Percentiles rank a stretch among this genome's conserved stretches.
Evolutionary conservation across 2,113 vertebrate genomes (phyloP).

Genomic region (Cryptomyrus ogoouensis): DNA sequence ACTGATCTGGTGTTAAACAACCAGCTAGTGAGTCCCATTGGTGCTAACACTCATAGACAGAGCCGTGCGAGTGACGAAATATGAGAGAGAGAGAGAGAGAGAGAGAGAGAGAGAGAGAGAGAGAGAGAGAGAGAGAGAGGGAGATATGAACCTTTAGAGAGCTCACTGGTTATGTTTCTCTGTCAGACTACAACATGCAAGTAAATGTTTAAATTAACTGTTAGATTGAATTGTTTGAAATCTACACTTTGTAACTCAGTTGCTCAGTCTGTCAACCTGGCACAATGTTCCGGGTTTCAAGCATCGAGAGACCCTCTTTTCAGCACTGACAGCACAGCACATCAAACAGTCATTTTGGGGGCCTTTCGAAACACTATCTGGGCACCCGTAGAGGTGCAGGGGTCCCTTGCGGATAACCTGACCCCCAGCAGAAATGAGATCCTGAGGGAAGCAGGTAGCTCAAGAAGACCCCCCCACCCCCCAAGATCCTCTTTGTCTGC

Average conservation of each 20-base stretch:
- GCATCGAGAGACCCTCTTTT: background rate
- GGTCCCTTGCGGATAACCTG: background rate
- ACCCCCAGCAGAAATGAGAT: background rate
- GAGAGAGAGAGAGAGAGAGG: background rate
- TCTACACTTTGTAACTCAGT: background rate
- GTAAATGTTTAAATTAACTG: background rate
- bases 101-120: background rate
- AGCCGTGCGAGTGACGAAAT: background rate
- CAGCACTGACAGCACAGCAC: background rate
- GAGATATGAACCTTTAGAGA: background rate
- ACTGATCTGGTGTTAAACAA: background rate
- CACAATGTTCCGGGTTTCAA: background rate
- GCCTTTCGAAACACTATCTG: background rate
- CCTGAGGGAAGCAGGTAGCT: background rate
- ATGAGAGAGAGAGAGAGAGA: too few species aligned
- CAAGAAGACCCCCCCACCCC: background rate
- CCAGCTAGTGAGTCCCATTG: background rate
- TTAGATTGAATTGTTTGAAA: background rate
- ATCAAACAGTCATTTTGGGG: background rate
- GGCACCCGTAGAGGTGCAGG: background rate
- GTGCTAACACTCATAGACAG: background rate
- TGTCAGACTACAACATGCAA: background rate
- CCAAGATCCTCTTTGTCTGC: background rate
- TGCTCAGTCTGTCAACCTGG: background rate
- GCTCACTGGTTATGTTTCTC: background rate